Base-by-base conservation (phyloP, 2,797 vertebrate genomes). In the Micrastur ruficollis region DNA sequence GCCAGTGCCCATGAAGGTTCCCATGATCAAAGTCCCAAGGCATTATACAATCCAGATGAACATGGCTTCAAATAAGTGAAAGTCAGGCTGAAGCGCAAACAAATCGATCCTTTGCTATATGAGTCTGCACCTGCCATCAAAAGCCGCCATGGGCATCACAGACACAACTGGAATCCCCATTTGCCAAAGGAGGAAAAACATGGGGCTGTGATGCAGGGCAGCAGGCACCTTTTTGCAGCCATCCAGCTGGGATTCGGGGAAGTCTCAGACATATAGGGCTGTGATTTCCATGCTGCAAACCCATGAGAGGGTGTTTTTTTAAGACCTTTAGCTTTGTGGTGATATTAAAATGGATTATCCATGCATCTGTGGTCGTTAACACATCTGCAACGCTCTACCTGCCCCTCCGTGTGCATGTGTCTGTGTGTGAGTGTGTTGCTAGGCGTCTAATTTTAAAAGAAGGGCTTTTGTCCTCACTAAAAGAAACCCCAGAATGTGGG, bases 291-390 rank as follows among this genome's bases (percentile, higher is more conserved):
- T 1, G 5, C 36, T 88, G n/a, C 14, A 70, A 66, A 47, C 15
- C 36, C 25, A 22, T 0, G 0, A 84, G 14, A 36, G 9, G 12
- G 6, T 0, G 23, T 13, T 31, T 55, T 86, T 74, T 46, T 4
- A 56, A 49, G 36, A 31, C 10, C n/a, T 67, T 49, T 26, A 58
- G 7, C 18, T 84, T 79, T 72, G 53, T 25, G 40, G 6, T 56
- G 32, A 26, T 58, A 56, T 12, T 56, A 55, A 81, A 93, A 68
- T 25, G 29, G 21, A 61, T 78, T 78, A 79, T 32, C 42, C 23
- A 12, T 6, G 29, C 36, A 56, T 38, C 66, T 72, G 73, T 2
- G 4, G 50, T 25, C 0, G 0, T 36, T 36, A 71, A 49, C 17
- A 49, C 36, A 62, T 13, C 23, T 83, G 61, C 36, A 74, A 16